These are phyloP conservation scores for Halesus radiatus DNA, from an alignment of 1,140 invertebrate species.

Conservation along the genomic window DNA sequence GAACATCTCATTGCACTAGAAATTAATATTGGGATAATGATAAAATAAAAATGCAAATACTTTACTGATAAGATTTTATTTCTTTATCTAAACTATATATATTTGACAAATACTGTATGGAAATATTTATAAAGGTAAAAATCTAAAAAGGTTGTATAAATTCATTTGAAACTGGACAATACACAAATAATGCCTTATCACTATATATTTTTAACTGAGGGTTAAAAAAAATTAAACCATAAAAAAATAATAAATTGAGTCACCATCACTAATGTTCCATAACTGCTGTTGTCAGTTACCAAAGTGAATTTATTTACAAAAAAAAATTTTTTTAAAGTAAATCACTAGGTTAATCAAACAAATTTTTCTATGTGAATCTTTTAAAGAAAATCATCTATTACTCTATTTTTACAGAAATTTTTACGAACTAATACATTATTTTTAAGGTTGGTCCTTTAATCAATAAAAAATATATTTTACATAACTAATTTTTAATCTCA, in stretches of 20 bases:
- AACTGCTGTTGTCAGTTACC: too few species aligned
- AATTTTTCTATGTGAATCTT: too few species aligned
- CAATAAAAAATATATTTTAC: neutral
- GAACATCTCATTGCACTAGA: too few species aligned
- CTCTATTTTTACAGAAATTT: neutral
- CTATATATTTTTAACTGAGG: too few species aligned
- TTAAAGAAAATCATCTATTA: too few species aligned
- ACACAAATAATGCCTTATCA: neutral
- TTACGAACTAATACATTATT: neutral
- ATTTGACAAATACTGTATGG: conserved; percentile 24
- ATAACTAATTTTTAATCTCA: neutral
- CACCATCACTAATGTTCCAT: too few species aligned
- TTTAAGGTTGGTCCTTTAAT: conserved; percentile 11
- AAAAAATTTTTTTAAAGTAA: too few species aligned
- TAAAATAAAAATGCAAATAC: neutral
- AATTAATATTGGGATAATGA: neutral
- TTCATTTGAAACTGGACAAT: conserved; percentile 6
- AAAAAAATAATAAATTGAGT: too few species aligned
- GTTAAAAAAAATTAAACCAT: too few species aligned
- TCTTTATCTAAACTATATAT: conserved; percentile 37
- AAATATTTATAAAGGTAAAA: conserved; percentile 44
- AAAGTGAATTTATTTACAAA: too few species aligned
- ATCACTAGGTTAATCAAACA: too few species aligned
- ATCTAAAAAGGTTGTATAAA: conserved; percentile 39
- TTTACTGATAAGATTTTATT: conserved; percentile 23